A percentile compares a stretch with the other conserved stretches of the same genome.
Conservation (phyloP, 2,888 invertebrate genomes). For the Nasonia oneida region DNA sequence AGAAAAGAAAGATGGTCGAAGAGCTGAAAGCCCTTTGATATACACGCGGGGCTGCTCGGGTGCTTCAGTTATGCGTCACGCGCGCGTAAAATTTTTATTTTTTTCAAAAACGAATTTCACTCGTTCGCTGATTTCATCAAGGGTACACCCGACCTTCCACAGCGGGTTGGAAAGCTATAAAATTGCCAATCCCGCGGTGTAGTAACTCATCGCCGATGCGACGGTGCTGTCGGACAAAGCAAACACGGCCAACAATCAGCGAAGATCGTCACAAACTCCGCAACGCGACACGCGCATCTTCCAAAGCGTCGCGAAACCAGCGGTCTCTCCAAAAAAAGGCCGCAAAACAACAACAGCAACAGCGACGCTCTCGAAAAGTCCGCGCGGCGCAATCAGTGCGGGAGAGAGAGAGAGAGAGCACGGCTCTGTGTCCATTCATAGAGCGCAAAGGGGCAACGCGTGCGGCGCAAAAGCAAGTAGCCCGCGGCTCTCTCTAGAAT, state of each 20-base stretch:
- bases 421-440: slow-evolving; percentile 7
- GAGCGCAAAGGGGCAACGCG: slow-evolving; percentile 35
- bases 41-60: neutral
- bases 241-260: slow-evolving; percentile 4
- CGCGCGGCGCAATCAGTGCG: neutral
- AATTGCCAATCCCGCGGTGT: neutral
- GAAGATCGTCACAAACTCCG: neutral
- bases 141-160: neutral
- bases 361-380: neutral
- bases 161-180: neutral
- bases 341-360: slow-evolving; percentile 11
- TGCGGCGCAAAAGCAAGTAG: slow-evolving; percentile 49
- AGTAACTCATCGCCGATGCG: neutral
- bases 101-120: neutral
- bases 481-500: slow-evolving; percentile 21
- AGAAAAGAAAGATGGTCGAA: slow-evolving; percentile 19
- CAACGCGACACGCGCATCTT: slow-evolving; percentile 16
- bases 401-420: slow-evolving; percentile 15
- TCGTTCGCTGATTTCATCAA: neutral
- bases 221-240: neutral
- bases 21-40: neutral
- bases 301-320: neutral
- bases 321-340: neutral
- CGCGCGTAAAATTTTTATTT: no score
- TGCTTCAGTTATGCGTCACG: neutral